Evolutionary conservation across 2,797 vertebrate species (phyloP), one percentile per base, ranked within the genome.

Genomic region (Argyrosomus regius): DNA sequence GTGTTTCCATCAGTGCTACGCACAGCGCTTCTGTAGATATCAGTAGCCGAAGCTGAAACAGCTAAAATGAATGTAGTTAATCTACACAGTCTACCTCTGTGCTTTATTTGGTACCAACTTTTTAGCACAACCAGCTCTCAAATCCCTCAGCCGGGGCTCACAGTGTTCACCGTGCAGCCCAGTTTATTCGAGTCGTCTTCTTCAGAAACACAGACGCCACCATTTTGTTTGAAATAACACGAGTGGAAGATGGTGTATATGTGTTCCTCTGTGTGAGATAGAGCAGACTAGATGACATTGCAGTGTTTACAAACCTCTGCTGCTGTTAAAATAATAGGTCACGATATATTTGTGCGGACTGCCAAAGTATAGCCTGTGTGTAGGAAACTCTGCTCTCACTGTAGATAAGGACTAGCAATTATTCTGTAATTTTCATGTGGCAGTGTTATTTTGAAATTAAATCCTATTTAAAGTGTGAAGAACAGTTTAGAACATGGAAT

Each of bases 161-260:
- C 10, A 11, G 2, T n/a, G 46, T 58, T 65, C 48, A 41, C n/a
- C 11, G 28, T 24, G 13, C 18, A 4, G 28, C 24, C n/a, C 7
- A 18, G 68, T 79, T 79, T 66, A 75, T 77, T 28, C 16, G 50
- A 76, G 17, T 53, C 68, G 43, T 67, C 68, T 28, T 67, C 53
- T 22, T 0, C 6, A 52, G 50, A 72, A 77, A 35, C 49, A 17
- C 11, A 43, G 56, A 6, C 5, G 17, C 17, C 52, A 14, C 31
- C 59, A 16, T 57, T 72, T 72, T 75, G 62, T 87, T 80, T 87
- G 26, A 54, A 60, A 63, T 31, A 73, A 67, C 41, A 11, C 3
- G n/a, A 64, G 59, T 53, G 39, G 41, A 50, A 24, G 58, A 62
- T 6, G 5, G 52, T 59, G 28, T 50, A 2, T 43, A 3, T 53